Evolutionary conservation across 2,888 invertebrate species (phyloP), one percentile per base, ranked within the genome.

Genomic region (Oligia latruncula): DNA sequence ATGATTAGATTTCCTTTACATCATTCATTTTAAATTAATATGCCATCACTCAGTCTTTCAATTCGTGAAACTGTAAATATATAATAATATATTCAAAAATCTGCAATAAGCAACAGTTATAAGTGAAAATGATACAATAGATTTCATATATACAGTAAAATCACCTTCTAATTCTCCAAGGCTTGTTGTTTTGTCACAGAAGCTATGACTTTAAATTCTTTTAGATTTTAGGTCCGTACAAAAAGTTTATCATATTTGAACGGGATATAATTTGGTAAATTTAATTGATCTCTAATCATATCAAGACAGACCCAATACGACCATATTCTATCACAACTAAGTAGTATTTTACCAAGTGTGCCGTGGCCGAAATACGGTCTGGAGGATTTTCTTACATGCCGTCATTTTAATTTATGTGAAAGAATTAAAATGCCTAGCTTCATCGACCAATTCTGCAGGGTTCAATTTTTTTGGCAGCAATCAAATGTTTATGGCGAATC

Each of bases 11-110:
- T 84, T 81, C 78, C 89, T 81, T 83, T 89, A 89, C 81, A 90
- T 90, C 86, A 90, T 89, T 87, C 88, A 86, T 90, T 58, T 90
- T 87, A 93, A 93, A 91, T 87, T 93, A 94, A 94, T 92, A 94
- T 94, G 94, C 94, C 94, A 94, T 92, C 94, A 92, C 91, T 96
- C 96, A 96, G 96, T 96, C 96, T 96, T 96, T 94, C 93, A 92
- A 92, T 95, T 93, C 91, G 92, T 93, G 92, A 93, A 93, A 92
- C 91, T 92, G 92, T 92, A 92, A 91, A 92, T 91, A 93, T 91
- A 92, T 89, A 91, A 92, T 90, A 92, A 92, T 90, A 92, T 91
- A 92, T 93, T 89, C 89, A 92, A 93, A 93, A 92, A 90, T 91
- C 89, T 90, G 90, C 90, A 92, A 92, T 92, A 94, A 92, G 92